These are phyloP conservation scores for Salpingus planirostris DNA, from an alignment of 2,888 invertebrate species.

Conservation along the genomic window DNA sequence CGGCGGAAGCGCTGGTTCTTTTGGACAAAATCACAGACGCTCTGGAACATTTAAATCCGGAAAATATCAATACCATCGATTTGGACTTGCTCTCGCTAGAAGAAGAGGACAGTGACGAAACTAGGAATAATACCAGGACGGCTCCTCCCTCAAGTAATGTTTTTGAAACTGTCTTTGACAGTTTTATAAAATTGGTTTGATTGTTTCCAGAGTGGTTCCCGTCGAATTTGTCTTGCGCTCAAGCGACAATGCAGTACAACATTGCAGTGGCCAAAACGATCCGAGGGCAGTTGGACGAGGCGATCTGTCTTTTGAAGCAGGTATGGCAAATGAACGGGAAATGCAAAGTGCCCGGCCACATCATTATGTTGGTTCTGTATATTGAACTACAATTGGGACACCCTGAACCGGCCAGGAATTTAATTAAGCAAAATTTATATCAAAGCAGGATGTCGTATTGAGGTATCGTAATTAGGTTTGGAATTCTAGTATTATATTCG, in stretches of 20 bases:
- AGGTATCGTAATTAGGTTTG: too few species aligned
- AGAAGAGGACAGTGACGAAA: conserved; percentile 43
- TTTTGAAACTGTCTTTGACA: conserved; percentile 1
- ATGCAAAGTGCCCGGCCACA: conserved; percentile 51
- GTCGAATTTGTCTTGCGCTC: conserved; percentile 53
- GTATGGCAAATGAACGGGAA: conserved; percentile 46
- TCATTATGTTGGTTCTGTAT: conserved; percentile 56
- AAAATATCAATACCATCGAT: conserved; percentile 52
- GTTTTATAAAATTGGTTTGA: neutral
- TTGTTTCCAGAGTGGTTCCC: conserved; percentile 52
- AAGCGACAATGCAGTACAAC: conserved; percentile 68
- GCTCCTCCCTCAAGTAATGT: conserved; percentile 34
- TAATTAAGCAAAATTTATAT: conserved; percentile 54
- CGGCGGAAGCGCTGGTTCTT: conserved; percentile 78
- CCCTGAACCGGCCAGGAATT: conserved; percentile 44
- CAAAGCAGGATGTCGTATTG: conserved; percentile 21
- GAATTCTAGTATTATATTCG: too few species aligned
- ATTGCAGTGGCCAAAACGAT: conserved; percentile 67
- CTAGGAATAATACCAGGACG: conserved; percentile 31
- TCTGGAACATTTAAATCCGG: conserved; percentile 71
- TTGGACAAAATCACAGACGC: conserved; percentile 78
- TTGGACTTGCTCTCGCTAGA: too few species aligned
- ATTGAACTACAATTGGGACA: conserved; percentile 57
- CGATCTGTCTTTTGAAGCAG: conserved; percentile 38
- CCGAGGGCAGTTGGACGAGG: conserved; percentile 63